Evolutionary conservation across 2,113 vertebrate species (phyloP).

Genomic region (Tenrec ecaudatus): DNA sequence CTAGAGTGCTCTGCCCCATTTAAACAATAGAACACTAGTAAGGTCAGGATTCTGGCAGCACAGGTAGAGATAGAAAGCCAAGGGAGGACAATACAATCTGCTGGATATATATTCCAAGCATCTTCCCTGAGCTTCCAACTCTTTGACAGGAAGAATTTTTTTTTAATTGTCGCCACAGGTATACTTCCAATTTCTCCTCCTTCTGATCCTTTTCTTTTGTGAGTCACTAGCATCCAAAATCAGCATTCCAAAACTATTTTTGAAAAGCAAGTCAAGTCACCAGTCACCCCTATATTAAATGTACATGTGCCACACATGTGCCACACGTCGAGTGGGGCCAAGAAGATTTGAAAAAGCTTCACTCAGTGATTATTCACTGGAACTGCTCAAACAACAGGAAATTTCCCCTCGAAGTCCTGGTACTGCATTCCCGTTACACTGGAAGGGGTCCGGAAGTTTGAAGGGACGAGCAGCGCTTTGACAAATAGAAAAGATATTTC

Average conservation of each 20-base stretch:
- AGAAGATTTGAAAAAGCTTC: conserved; percentile 1
- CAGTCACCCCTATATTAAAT: too few relatives aligned
- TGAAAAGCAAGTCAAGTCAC: too few relatives aligned
- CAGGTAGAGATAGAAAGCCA: background rate
- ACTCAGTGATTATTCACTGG: background rate
- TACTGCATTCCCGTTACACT: background rate
- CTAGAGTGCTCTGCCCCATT: conserved; percentile 69
- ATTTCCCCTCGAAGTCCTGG: background rate
- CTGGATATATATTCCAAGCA: background rate
- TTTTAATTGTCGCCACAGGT: background rate
- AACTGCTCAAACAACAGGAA: conserved; percentile 19
- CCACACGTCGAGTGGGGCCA: background rate
- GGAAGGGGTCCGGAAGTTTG: background rate
- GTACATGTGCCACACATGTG: background rate
- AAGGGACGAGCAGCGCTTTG: background rate
- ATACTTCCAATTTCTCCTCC: conserved; percentile 6
- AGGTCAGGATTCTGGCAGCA: conserved; percentile 35
- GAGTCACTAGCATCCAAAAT: background rate
- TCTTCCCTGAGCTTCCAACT: conserved; percentile 15
- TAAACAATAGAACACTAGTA: conserved; percentile 71
- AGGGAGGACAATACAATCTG: conserved; percentile 24
- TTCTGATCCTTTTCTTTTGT: conserved; percentile 21
- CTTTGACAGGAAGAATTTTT: conserved; percentile 55
- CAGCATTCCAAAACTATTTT: background rate
- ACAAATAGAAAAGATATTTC: conserved; percentile 3